Evolutionary conservation across 1,140 invertebrate genomes (phyloP).

Genomic region (Wiebesia pumilae): DNA sequence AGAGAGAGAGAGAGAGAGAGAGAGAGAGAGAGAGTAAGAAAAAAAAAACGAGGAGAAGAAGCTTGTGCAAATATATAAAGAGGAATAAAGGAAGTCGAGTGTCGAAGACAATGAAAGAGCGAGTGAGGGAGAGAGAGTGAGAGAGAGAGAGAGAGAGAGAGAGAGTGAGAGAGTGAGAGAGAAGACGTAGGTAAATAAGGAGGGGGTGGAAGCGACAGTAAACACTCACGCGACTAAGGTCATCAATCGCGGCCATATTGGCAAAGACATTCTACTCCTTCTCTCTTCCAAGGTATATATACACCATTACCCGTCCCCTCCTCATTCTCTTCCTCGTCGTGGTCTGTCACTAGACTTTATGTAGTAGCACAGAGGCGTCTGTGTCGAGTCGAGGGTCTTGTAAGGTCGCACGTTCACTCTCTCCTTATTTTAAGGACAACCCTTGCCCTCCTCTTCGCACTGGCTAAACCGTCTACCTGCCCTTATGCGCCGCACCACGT

Average conservation of each 20-base stretch:
- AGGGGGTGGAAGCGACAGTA: slow-evolving; percentile 55
- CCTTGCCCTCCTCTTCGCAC: neutral
- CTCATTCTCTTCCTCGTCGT: neutral
- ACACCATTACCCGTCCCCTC: neutral
- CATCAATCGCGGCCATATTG: slow-evolving; percentile 69
- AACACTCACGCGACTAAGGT: slow-evolving; percentile 58
- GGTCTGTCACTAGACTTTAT: neutral
- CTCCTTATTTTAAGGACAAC: slow-evolving; percentile 20
- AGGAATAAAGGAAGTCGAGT: neutral
- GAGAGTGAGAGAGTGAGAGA: neutral
- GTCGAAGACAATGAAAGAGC: neutral
- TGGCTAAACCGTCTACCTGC: neutral
- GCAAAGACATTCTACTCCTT: slow-evolving; percentile 53
- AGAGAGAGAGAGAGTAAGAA: slow-evolving; percentile 31
- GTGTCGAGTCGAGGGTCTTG: slow-evolving; percentile 10
- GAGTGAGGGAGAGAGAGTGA: neutral
- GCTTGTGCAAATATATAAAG: slow-evolving; percentile 3
- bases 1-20: slow-evolving; percentile 30
- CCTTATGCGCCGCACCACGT: slow-evolving; percentile 34
- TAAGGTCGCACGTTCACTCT: slow-evolving; percentile 23
- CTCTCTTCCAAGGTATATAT: neutral
- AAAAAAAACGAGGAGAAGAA: slow-evolving; percentile 20
- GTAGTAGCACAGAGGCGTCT: neutral
- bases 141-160: neutral
- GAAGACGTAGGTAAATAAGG: slow-evolving; percentile 45